A percentile compares a stretch with the other conserved stretches of the same genome.
phyloP scores from a whole-genome alignment of 2,797 vertebrate species.

The Eupleurogrammus muticus region DNA sequence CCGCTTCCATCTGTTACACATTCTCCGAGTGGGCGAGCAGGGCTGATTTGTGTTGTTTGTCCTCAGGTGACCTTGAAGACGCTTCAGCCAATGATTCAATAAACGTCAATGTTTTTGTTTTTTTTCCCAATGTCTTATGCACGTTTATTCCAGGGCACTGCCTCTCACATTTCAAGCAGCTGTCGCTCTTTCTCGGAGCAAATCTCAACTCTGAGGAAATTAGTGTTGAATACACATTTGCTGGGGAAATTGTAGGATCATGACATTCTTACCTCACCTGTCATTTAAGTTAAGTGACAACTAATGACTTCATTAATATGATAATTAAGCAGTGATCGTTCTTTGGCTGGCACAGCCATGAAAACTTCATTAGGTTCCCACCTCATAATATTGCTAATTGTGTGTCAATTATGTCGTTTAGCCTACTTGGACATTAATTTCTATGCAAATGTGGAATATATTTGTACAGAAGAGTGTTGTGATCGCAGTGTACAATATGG shows the following conservation, averaged over 20 bases:
- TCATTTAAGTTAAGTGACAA: constrained; percentile 75
- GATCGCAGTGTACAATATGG: constrained; percentile 1
- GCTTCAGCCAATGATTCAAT: constrained; percentile 66
- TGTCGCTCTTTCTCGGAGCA: constrained; percentile 19
- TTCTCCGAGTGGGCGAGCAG: constrained; percentile 24
- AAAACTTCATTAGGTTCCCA: constrained; percentile 73
- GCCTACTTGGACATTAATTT: constrained; percentile 76
- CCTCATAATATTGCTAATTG: constrained; percentile 78
- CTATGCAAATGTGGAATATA: constrained; percentile 72
- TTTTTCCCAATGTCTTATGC: constrained; percentile 1
- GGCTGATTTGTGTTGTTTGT: constrained; percentile 51
- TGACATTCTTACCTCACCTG: constrained; percentile 78
- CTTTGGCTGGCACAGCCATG: constrained; percentile 57
- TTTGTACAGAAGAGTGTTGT: constrained; percentile 40
- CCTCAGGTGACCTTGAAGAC: constrained; percentile 68
- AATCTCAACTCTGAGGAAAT: constrained; percentile 55
- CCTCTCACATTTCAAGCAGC: constrained; percentile 17
- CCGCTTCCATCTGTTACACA: constrained; percentile 38
- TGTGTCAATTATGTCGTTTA: constrained; percentile 78
- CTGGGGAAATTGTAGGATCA: constrained; percentile 63
- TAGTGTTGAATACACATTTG: constrained; percentile 67
- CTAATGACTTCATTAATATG: constrained; percentile 83
- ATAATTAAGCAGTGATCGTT: constrained; percentile 79
- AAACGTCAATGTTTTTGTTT: constrained; percentile 61
- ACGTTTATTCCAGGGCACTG: constrained; percentile 3